These are phyloP conservation scores for Myiothlypis chrysogaster DNA, from an alignment of 2,797 vertebrate genomes.

Conservation along the genomic window DNA sequence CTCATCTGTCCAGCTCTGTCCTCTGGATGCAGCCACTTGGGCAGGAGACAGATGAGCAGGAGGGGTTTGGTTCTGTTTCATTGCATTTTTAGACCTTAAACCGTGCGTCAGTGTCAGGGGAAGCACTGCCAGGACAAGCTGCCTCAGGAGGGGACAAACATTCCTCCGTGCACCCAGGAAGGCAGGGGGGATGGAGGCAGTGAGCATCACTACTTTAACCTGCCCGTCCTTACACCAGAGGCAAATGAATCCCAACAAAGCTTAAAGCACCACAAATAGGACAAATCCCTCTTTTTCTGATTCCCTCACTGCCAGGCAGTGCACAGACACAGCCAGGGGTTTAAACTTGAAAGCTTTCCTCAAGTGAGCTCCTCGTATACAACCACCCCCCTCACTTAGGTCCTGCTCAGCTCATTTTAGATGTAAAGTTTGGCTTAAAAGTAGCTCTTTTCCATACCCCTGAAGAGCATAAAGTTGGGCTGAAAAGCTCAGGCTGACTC, in stretches of 20 bases:
- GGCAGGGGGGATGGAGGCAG: not conserved
- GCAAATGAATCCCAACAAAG: not conserved
- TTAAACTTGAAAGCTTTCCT: conserved; percentile 15
- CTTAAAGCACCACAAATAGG: not conserved
- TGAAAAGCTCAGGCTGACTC: conserved; percentile 33
- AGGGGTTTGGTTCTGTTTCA: rapidly evolving
- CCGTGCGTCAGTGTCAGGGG: not conserved
- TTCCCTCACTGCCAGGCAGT: not conserved
- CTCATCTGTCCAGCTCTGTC: not conserved
- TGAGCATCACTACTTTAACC: not conserved
- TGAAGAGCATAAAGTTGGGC: not conserved
- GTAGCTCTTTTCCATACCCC: conserved; percentile 30
- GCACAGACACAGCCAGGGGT: not conserved
- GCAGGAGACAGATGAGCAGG: not conserved
- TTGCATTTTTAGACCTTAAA: not conserved
- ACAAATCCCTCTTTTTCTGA: not conserved
- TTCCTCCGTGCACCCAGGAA: not conserved
- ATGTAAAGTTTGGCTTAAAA: conserved; percentile 8
- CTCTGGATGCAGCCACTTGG: not conserved
- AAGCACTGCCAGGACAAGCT: not conserved
- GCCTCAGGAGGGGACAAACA: not conserved
- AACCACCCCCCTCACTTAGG: not conserved
- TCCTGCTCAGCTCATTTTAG: conserved; percentile 26
- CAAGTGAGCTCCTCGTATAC: not conserved
- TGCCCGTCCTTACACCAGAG: not conserved